These are phyloP conservation scores for Lophochroa leadbeateri DNA, from an alignment of 2,113 vertebrate species.

Conservation along the genomic window DNA sequence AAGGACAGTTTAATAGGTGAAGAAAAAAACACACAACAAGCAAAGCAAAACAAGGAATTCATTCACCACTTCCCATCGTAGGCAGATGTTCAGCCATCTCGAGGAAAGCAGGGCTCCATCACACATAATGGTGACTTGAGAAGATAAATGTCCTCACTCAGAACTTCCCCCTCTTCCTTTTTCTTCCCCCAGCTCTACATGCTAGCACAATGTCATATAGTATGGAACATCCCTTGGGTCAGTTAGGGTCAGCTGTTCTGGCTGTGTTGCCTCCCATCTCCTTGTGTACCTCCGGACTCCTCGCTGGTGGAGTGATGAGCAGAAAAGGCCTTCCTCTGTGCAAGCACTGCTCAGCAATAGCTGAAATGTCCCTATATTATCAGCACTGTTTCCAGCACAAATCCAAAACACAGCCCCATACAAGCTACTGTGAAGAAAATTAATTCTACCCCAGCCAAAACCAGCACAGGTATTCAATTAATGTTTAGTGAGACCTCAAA, in stretches of 20 bases:
- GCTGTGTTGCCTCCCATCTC: not conserved
- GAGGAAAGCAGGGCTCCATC: not conserved
- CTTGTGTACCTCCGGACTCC: not conserved
- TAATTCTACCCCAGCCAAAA: not conserved
- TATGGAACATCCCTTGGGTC: not conserved
- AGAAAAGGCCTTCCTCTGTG: not conserved
- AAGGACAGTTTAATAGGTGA: not conserved
- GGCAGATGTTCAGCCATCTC: not conserved
- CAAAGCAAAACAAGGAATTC: not conserved
- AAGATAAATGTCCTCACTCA: not conserved
- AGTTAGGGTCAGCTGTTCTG: not conserved
- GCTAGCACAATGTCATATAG: no score
- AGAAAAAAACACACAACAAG: not conserved
- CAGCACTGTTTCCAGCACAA: not conserved
- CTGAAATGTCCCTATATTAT: not conserved
- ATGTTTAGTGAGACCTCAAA: not conserved
- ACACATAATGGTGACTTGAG: not conserved
- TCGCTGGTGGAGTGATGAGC: not conserved
- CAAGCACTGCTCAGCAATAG: not conserved
- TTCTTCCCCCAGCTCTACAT: not conserved
- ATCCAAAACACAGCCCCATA: not conserved
- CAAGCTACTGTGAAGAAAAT: not conserved
- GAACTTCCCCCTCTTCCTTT: fast-evolving
- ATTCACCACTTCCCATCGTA: not conserved
- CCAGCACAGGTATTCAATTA: not conserved